Evolutionary conservation across 2,113 vertebrate genomes (phyloP).

Genomic region (Tachysurus vachellii): DNA sequence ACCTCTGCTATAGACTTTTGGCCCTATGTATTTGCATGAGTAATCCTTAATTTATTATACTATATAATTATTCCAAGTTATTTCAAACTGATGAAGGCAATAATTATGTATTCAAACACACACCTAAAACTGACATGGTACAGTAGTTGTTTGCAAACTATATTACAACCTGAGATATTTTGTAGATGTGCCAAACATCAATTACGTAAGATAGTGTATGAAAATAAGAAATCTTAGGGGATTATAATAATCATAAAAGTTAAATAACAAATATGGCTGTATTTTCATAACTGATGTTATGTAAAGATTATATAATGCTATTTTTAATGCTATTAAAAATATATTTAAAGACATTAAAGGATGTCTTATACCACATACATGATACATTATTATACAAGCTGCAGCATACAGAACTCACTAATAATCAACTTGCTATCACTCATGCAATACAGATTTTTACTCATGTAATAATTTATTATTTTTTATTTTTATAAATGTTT

Average conservation of each 20-base stretch:
- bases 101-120: not conserved
- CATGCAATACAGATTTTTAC: not conserved
- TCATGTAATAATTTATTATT: not conserved
- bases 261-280: not conserved
- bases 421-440: not conserved
- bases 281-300: not conserved
- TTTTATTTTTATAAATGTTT: conserved; percentile 2
- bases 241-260: not conserved
- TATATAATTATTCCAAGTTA: not conserved
- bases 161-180: conserved; percentile 4
- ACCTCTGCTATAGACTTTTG: not conserved
- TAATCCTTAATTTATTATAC: not conserved
- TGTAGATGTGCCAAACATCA: not conserved
- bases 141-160: not conserved
- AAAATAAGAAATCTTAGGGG: not conserved
- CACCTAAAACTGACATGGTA: not conserved
- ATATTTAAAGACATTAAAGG: conserved; percentile 11
- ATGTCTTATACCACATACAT: not conserved
- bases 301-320: conserved; percentile 18
- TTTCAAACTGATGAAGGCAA: not conserved
- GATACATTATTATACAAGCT: not conserved
- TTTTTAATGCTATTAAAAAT: too few species aligned
- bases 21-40: not conserved
- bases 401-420: not conserved
- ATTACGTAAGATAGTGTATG: not conserved